These are phyloP conservation scores for Tenualosa thibaudeaui DNA, from an alignment of 2,797 vertebrate species.

Conservation along the genomic window DNA sequence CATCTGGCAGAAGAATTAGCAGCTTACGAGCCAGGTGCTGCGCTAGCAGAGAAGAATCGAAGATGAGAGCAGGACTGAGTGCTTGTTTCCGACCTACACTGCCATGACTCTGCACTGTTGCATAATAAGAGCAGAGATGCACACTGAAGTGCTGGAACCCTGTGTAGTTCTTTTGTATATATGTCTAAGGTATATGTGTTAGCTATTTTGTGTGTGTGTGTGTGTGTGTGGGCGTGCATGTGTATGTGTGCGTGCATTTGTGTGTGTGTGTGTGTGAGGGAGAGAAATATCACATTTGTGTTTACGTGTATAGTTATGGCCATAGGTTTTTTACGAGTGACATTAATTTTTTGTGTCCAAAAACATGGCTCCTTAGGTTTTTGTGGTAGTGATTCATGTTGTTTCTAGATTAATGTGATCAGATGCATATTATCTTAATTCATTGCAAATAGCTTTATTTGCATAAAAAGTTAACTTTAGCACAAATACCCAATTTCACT, in stretches of 20 bases:
- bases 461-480: too few relatives aligned
- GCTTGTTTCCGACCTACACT: constrained; percentile 47
- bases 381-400: background rate
- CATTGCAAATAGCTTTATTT: too few relatives aligned
- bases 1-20: constrained; percentile 69
- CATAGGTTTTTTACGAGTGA: too few relatives aligned
- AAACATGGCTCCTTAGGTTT: background rate
- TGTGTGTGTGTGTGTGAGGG: background rate
- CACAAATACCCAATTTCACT: too few relatives aligned
- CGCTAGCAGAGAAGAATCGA: constrained; percentile 55
- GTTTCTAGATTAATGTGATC: background rate
- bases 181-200: background rate
- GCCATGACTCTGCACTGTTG: constrained; percentile 55
- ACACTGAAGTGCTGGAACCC: background rate
- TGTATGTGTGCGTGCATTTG: background rate
- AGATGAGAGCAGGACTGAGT: constrained; percentile 52
- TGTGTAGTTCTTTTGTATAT: background rate
- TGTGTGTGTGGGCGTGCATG: background rate
- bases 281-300: background rate
- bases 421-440: too few relatives aligned
- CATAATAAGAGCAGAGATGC: constrained; percentile 24
- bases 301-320: background rate
- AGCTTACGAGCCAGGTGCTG: constrained; percentile 70
- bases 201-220: constrained; percentile 2
- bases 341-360: too few relatives aligned